Percentiles rank a stretch among this genome's conserved stretches.
Evolutionary conservation across 2,113 vertebrate species (phyloP).

Genomic region (Mandrillus leucophaeus): DNA sequence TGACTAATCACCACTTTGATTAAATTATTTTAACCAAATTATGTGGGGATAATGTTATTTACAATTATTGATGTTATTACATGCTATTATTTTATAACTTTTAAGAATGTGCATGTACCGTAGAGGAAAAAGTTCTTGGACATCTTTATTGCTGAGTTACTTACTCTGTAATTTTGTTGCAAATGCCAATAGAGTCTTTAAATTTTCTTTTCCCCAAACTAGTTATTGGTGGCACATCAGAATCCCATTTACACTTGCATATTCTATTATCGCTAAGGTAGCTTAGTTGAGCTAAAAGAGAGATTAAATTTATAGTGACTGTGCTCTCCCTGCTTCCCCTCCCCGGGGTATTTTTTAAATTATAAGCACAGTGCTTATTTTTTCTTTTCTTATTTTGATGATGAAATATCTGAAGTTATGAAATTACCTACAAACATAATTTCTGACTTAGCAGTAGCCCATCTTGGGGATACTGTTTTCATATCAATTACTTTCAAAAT

Average conservation of each 20-base stretch:
- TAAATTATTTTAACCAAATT: neutral
- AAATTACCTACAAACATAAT: neutral
- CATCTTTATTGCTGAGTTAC: neutral
- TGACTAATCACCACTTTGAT: neutral
- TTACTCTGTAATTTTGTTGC: neutral
- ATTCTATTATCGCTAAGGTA: neutral
- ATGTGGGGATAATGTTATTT: neutral
- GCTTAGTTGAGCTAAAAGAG: neutral
- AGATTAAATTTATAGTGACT: neutral
- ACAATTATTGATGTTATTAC: neutral
- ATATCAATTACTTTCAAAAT: neutral
- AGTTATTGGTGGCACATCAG: neutral
- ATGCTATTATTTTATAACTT: neutral
- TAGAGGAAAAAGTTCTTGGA: neutral
- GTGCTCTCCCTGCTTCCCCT: neutral
- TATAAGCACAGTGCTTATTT: neutral
- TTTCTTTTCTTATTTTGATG: neutral
- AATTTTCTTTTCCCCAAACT: neutral
- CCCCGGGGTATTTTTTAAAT: neutral
- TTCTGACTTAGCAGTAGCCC: neutral
- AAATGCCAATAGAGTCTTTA: neutral
- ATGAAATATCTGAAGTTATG: neutral
- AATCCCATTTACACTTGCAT: neutral
- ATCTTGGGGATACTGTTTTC: neutral
- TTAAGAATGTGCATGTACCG: neutral